These are phyloP conservation scores for Terebella lapidaria DNA, from an alignment of 2,888 invertebrate species.

Conservation along the genomic window DNA sequence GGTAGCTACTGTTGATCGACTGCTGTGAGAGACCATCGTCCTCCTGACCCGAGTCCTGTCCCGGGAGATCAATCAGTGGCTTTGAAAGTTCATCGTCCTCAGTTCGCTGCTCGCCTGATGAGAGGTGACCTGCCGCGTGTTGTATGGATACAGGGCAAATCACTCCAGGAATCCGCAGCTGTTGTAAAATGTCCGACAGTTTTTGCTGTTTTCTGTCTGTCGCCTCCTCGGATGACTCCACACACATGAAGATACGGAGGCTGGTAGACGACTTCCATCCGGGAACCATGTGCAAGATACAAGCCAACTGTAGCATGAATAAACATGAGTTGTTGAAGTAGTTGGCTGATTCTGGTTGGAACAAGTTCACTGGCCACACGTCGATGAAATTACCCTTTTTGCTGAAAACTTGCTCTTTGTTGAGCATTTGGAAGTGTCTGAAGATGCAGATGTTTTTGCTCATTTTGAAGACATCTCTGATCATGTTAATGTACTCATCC, in stretches of 20 bases:
- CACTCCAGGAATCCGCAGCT: conserved; percentile 80
- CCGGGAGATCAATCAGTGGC: neutral
- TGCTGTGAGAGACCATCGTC: conserved; percentile 1
- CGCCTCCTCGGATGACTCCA: conserved; percentile 34
- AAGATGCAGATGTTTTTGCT: conserved; percentile 92
- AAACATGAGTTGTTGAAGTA: conserved; percentile 82
- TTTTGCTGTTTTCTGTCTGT: conserved; percentile 47
- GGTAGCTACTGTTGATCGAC: conserved; percentile 33
- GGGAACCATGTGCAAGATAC: conserved; percentile 80
- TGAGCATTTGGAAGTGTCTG: conserved; percentile 79
- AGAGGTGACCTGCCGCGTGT: conserved; percentile 56
- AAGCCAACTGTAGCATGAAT: conserved; percentile 94
- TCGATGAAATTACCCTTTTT: conserved; percentile 67
- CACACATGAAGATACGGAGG: conserved; percentile 80
- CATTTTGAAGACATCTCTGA: conserved; percentile 82
- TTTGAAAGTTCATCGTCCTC: neutral
- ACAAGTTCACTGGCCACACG: conserved; percentile 94
- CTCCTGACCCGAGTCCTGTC: conserved; percentile 2
- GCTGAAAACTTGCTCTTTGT: conserved; percentile 70
- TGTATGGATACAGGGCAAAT: conserved; percentile 57
- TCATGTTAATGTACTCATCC: conserved; percentile 75
- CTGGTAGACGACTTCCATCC: conserved; percentile 65
- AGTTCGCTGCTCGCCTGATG: conserved; percentile 9
- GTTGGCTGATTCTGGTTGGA: conserved; percentile 73
- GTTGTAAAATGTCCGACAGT: conserved; percentile 65